A percentile compares a stretch with the other conserved stretches of the same genome.
Conservation (phyloP, 1,140 invertebrate species). For the Spodoptera frugiperda region DNA sequence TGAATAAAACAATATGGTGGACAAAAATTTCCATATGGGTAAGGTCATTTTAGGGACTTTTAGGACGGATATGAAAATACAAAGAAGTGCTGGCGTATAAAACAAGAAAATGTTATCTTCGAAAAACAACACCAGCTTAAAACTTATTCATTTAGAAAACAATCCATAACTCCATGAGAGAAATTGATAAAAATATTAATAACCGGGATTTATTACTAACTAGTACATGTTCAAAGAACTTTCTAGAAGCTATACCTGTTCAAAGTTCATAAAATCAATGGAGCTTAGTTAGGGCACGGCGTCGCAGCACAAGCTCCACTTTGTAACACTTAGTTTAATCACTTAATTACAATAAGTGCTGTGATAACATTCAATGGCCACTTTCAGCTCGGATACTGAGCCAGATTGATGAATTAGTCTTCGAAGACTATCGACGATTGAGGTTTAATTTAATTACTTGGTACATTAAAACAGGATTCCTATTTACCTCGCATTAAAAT, state of each 20-base stretch:
- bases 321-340: constrained; percentile 35
- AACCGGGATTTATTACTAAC: too few species aligned
- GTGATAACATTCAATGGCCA: constrained; percentile 29
- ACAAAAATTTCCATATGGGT: neutral
- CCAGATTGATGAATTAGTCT: constrained; percentile 30
- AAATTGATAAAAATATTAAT: too few species aligned
- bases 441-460: constrained; percentile 12
- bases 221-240: neutral
- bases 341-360: constrained; percentile 40
- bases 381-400: constrained; percentile 35
- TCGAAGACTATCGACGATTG: constrained; percentile 5
- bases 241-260: neutral
- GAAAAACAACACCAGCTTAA: too few species aligned
- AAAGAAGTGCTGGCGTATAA: too few species aligned
- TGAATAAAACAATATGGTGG: neutral
- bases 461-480: neutral
- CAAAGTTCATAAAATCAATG: constrained; percentile 15
- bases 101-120: too few species aligned
- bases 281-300: constrained; percentile 3
- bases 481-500: neutral
- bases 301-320: constrained; percentile 15
- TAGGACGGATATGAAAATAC: too few species aligned
- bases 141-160: too few species aligned
- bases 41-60: too few species aligned
- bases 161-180: too few species aligned